These are phyloP conservation scores for Phoebastria nigripes DNA, from an alignment of 2,797 vertebrate species.

Conservation along the genomic window DNA sequence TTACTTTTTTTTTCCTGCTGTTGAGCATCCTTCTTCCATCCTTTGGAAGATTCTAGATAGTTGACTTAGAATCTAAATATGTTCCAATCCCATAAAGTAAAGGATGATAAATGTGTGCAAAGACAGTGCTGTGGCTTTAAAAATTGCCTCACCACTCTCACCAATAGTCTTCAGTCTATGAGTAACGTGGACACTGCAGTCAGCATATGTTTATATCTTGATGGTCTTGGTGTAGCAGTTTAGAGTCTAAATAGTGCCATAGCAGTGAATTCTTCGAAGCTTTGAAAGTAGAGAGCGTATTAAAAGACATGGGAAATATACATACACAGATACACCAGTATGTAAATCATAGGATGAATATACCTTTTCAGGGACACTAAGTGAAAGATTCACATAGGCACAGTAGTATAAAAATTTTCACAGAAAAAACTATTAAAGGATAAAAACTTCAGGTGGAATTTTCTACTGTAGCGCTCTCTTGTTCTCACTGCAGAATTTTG, in stretches of 20 bases:
- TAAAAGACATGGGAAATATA: not conserved
- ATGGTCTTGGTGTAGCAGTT: not conserved
- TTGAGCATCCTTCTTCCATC: not conserved
- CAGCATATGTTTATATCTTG: not conserved
- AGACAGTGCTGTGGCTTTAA: not conserved
- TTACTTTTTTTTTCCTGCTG: not conserved
- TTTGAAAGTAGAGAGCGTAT: not conserved
- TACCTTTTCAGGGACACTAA: not conserved
- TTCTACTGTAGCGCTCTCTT: not conserved
- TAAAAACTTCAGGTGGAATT: not conserved
- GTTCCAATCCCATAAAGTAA: not conserved
- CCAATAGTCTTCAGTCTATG: not conserved
- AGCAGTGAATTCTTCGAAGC: not conserved
- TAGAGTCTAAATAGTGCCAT: no score
- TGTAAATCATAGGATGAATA: not conserved
- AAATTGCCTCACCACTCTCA: not conserved
- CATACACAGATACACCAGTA: not conserved
- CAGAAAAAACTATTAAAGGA: not conserved
- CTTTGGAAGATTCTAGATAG: not conserved
- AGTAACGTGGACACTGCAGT: not conserved
- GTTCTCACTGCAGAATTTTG: not conserved
- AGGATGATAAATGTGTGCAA: not conserved
- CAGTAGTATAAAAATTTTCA: not conserved
- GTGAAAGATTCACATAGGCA: not conserved
- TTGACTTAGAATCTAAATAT: not conserved